A percentile compares a stretch with the other conserved stretches of the same genome.
Evolutionary conservation across 2,888 invertebrate genomes (phyloP).

Genomic region (Brenthis ino): DNA sequence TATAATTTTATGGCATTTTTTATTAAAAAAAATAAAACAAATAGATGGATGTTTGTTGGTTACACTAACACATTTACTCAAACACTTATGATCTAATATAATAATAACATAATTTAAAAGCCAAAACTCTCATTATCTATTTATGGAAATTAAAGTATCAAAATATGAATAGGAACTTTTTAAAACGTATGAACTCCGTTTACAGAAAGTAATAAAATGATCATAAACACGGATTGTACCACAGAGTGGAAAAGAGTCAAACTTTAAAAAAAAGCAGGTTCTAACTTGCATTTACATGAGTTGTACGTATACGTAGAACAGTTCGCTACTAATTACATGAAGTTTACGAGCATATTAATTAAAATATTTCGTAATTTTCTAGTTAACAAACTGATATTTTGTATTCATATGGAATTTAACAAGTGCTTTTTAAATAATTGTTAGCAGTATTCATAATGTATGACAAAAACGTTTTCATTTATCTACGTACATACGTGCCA

Average conservation of each 20-base stretch:
- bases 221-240: slow-evolving; percentile 6
- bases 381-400: slow-evolving; percentile 14
- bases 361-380: slow-evolving; percentile 13
- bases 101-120: no score
- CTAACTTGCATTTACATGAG: slow-evolving; percentile 11
- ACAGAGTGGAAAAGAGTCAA: slow-evolving; percentile 3
- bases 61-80: no score
- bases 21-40: no score
- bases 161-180: neutral
- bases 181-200: slow-evolving; percentile 5
- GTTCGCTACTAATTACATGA: slow-evolving; percentile 21
- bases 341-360: slow-evolving; percentile 17
- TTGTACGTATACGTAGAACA: slow-evolving; percentile 1
- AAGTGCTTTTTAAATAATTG: neutral
- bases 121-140: no score
- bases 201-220: slow-evolving; percentile 9
- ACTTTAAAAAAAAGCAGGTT: slow-evolving; percentile 9
- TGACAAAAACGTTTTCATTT: no score
- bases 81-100: no score
- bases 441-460: neutral
- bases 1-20: no score
- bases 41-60: no score
- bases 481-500: no score
- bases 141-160: no score
- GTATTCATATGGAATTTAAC: neutral